Evolutionary conservation across 2,113 vertebrate genomes (phyloP).

Genomic region (Ranitomeya imitator): DNA sequence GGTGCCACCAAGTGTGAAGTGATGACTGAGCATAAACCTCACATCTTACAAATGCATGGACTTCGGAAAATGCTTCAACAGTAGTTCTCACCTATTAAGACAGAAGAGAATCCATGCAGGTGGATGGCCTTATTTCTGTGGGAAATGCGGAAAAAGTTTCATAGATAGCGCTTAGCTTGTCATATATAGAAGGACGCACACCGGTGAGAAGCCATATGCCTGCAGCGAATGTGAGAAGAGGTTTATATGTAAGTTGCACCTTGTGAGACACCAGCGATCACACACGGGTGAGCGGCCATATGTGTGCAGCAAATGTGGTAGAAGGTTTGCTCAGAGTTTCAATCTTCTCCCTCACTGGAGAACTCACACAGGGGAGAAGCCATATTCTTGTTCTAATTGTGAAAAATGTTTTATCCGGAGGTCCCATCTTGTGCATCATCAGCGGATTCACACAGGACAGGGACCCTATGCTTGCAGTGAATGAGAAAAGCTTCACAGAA

Average conservation of each 20-base stretch:
- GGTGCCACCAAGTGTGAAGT: background rate
- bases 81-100: slow-evolving; percentile 61
- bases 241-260: slow-evolving; percentile 61
- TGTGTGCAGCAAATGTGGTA: slow-evolving; percentile 63
- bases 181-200: slow-evolving; percentile 66
- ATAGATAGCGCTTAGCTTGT: slow-evolving; percentile 63
- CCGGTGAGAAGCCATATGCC: slow-evolving; percentile 68
- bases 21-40: background rate
- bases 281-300: slow-evolving; percentile 66
- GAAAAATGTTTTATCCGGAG: slow-evolving; percentile 69
- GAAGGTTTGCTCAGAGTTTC: slow-evolving; percentile 65
- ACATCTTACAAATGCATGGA: slow-evolving; percentile 55
- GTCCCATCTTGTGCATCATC: slow-evolving; percentile 65
- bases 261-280: slow-evolving; percentile 65
- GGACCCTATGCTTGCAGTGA: slow-evolving; percentile 67
- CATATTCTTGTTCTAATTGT: slow-evolving; percentile 67
- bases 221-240: slow-evolving; percentile 73
- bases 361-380: slow-evolving; percentile 68
- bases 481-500: slow-evolving; percentile 67
- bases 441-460: slow-evolving; percentile 69
- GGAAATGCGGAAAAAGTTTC: slow-evolving; percentile 66
- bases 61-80: slow-evolving; percentile 66
- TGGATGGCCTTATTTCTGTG: slow-evolving; percentile 66
- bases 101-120: slow-evolving; percentile 64
- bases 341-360: slow-evolving; percentile 67